Conservation (phyloP, 2,888 invertebrate genomes). For the Protodeltote pygarga region DNA sequence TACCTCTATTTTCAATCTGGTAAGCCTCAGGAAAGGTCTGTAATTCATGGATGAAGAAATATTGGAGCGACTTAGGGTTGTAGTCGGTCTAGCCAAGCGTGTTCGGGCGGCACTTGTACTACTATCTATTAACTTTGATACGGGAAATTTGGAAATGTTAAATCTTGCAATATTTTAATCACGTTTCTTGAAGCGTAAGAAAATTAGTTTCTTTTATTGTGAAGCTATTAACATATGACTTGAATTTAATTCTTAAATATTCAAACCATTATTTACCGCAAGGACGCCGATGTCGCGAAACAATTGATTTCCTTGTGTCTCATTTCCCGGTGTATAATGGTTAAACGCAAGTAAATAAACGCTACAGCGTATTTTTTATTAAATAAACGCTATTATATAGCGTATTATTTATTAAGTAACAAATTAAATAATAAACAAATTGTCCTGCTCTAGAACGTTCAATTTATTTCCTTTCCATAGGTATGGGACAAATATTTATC, state of each 20-base stretch:
- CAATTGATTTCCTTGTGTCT: too few relatives aligned
- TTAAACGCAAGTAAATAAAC: too few relatives aligned
- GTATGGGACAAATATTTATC: too few relatives aligned
- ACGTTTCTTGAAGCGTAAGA: not conserved
- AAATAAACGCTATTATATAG: too few relatives aligned
- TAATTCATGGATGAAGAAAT: conserved; percentile 10
- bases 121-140: conserved; percentile 11
- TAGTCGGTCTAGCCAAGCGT: conserved; percentile 1
- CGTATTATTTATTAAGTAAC: too few relatives aligned
- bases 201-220: not conserved
- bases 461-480: too few relatives aligned
- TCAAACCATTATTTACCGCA: too few relatives aligned
- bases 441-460: too few relatives aligned
- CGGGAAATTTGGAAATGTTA: conserved; percentile 5
- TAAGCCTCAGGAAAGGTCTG: not conserved
- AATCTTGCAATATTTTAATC: not conserved
- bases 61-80: conserved; percentile 3
- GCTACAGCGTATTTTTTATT: too few relatives aligned
- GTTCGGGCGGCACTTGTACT: conserved; percentile 11
- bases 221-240: not conserved
- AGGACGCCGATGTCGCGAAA: too few relatives aligned
- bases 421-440: too few relatives aligned
- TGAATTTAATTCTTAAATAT: not conserved
- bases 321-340: too few relatives aligned
- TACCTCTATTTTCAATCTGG: conserved; percentile 15